These are phyloP conservation scores for Epiblema foenella DNA, from an alignment of 2,888 invertebrate species.

Conservation along the genomic window DNA sequence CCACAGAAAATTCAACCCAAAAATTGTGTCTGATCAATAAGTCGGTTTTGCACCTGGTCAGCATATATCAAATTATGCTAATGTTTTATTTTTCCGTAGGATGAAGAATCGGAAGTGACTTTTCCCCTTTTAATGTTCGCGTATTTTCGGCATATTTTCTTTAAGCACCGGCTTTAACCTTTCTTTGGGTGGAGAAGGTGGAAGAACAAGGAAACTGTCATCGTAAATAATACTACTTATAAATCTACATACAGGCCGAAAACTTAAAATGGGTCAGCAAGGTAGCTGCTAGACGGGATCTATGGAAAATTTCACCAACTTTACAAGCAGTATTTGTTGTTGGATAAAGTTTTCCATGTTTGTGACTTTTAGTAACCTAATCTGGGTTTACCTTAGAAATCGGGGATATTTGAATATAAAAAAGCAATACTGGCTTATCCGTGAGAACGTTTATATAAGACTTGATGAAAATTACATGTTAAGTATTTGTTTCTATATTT, in stretches of 20 bases:
- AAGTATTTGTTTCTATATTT: neutral
- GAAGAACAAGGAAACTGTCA: neutral
- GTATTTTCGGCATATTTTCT: constrained; percentile 9
- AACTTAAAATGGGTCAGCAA: neutral
- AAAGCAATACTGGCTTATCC: no score
- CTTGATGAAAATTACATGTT: neutral
- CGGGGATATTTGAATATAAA: no score
- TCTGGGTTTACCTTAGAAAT: neutral
- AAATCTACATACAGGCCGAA: neutral
- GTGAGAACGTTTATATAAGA: no score
- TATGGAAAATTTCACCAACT: neutral
- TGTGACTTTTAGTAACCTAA: neutral
- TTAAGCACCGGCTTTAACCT: neutral
- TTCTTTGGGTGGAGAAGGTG: neutral
- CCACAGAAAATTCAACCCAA: neutral
- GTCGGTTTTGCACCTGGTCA: neutral
- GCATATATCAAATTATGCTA: constrained; percentile 15
- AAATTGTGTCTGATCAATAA: neutral
- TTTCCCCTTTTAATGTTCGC: constrained; percentile 22
- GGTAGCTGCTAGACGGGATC: neutral
- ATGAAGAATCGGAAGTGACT: constrained; percentile 4
- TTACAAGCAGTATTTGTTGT: neutral
- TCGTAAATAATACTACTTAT: neutral
- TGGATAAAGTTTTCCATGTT: neutral
- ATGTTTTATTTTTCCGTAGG: constrained; percentile 13